Evolutionary conservation across 2,797 vertebrate species (phyloP), one percentile per base, ranked within the genome.

Genomic region (Thripadectes ignobilis): DNA sequence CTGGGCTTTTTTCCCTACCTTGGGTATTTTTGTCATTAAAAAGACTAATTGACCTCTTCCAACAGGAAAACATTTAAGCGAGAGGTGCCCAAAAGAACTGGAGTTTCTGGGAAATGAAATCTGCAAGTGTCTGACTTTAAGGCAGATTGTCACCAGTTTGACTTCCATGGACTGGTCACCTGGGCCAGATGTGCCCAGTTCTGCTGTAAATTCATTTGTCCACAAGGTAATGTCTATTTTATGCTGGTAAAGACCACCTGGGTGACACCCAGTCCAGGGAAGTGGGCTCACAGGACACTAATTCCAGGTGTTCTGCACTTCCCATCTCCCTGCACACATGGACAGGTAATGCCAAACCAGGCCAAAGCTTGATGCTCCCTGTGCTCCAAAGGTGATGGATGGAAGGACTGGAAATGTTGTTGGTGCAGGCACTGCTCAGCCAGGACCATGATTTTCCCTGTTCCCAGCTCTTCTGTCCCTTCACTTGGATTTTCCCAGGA

Each of bases 151-250:
- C 39, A 36, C 17, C 1, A 0, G 18, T 48, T 48, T 61, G 54
- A 32, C 8, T 54, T 36, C 14, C 39, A 26, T 2, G 2, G 24
- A 32, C 22, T 26, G 39, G 7, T 27, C 54, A 27, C 48, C 15
- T 34, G 27, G 17, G 8, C 61, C n/a, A 30, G 39, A 6, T 74
- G 12, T 2, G 12, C 13, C 34, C 61, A 23, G 39, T 16, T 36
- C 48, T 41, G 69, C 39, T 68, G 5, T 23, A 34, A 48, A 20
- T 17, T 10, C 30, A 32, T 41, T 81, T 41, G 8, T 10, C 34
- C 0, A 2, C 3, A 14, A 7, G 0, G 0, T 23, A 16, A 32
- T 61, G 54, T 16, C 6, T 22, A 4, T 8, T 12, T 75, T 16
- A 30, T 1, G 5, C 30, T 48, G 34, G 54, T 18, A 22, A 32